Evolutionary conservation across 37 sponge, comb jelly and placozoan genomes (phyloP), one percentile per base, ranked within the genome.

Genomic region (Ianthella basta): DNA sequence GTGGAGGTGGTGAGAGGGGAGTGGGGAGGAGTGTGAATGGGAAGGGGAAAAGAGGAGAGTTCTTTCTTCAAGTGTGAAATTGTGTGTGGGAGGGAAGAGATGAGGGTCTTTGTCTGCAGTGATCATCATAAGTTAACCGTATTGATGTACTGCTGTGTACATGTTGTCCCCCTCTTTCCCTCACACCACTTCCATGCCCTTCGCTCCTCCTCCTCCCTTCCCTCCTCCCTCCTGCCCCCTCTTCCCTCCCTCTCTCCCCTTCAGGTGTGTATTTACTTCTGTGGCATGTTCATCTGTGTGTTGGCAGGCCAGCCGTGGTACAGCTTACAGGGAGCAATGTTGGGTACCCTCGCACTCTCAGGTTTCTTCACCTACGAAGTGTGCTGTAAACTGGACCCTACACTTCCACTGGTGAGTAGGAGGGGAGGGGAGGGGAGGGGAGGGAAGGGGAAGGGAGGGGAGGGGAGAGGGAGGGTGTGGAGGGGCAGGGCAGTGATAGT

Each of bases 321-420:
- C 59, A 87, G 82, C 25, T 3, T 23, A 34, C n/a, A 34, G 0
- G 87, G 83, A 3, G 67, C 84, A 0, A 24, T 83, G 19, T 18
- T 87, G 0, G 95, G 95, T 0, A 82, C 85, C 59, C 60, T 95
- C 0, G 90, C 82, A 0, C 84, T 95, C 56, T 91, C 92, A 23
- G 92, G 90, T 0, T 95, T 95, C 90, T 95, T 95, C 83, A 89
- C 92, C 0, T 95, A 88, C 54, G 95, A 95, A 61, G 82, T 95
- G 18, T 95, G 95, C 74, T 80, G 95, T 0, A 95, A 95, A 74
- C 80, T 95, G 35, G 95, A 95, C 56, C 95, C 95, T 0, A 88
- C 82, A 2, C 75, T 87, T 0, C 92, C 92, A 18, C 60, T 56
- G 90, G 89, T 94, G 57, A 36, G 72, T 70, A 12, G 32, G 36